Base-by-base conservation (phyloP, 2,888 invertebrate genomes). In the Dolichopus griseipennis region DNA sequence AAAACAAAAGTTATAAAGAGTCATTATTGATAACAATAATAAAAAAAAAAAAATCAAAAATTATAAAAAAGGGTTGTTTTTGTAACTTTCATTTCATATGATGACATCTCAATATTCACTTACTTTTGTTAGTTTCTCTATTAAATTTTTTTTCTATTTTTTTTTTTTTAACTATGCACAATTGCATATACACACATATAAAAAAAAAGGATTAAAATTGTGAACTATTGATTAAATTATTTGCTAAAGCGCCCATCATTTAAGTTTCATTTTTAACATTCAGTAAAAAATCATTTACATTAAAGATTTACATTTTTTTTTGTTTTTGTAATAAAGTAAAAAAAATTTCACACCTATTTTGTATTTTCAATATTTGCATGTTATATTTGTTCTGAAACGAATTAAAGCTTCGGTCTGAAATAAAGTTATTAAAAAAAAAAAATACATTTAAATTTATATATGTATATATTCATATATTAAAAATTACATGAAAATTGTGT, bases 331-430 rank as follows among this genome's bases (percentile, higher is more conserved):
- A 27, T 37, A 37, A 12, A 37, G 37, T 1, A 52, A 52, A 52
- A 52, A 52, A 64, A 67, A 62, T 21, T 67, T 69, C 69, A 69
- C 69, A 69, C 69, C 69, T 69, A 66, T 65, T 61, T 52, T 34
- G 65, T 69, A 66, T 65, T 61, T 52, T 34, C 66, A 69, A 69
- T 69, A 69, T 69, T 69, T 69, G 69, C 69, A 69, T 69, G 63
- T 62, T 37, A 69, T 62, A 69, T n/a, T n/a, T n/a, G 20, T 52
- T 7, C 37, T 52, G 63, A 65, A 69, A 69, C 69, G 67, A 67
- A 69, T 66, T 52, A 52, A 5, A 12, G 12, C 52, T 15, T 52
- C 4, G 37, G 4, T 12, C 41, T 12, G 3, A 5, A 41, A 41
- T 15, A 41, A 4, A 41, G 27, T 27, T 27, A 27, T 27, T n/a